These are phyloP conservation scores for Chelidonichthys spinosus DNA, from an alignment of 2,797 vertebrate species.

Conservation along the genomic window DNA sequence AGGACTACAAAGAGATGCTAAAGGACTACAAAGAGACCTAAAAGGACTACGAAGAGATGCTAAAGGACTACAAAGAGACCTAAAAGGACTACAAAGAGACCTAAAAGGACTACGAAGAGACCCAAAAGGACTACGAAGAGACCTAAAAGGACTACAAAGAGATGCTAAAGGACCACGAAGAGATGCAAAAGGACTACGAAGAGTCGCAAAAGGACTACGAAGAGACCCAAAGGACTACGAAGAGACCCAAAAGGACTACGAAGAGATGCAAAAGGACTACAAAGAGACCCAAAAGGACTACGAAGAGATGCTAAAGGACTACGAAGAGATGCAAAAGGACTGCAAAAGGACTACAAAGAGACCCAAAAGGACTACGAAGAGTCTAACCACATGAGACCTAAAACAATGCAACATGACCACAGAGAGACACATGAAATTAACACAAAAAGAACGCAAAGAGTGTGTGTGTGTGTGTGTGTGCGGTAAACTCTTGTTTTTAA, in stretches of 20 bases:
- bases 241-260: not conserved
- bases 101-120: not conserved
- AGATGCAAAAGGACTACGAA: not conserved
- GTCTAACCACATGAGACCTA: no score
- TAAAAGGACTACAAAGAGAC: rapidly evolving
- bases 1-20: rapidly evolving
- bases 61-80: no score
- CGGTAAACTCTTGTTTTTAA: no score
- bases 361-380: not conserved
- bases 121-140: rapidly evolving
- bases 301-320: not conserved
- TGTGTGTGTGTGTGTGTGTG: no score
- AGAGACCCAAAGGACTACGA: not conserved
- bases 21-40: not conserved
- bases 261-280: not conserved
- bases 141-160: rapidly evolving
- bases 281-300: rapidly evolving
- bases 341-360: rapidly evolving
- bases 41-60: not conserved
- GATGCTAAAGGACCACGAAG: not conserved
- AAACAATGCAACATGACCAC: no score
- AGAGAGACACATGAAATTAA: no score
- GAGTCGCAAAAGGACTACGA: not conserved
- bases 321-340: rapidly evolving
- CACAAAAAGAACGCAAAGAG: no score